A percentile compares a stretch with the other conserved stretches of the same genome.
Conservation (phyloP, 2,113 vertebrate genomes). For the Anoplopoma fimbria region DNA sequence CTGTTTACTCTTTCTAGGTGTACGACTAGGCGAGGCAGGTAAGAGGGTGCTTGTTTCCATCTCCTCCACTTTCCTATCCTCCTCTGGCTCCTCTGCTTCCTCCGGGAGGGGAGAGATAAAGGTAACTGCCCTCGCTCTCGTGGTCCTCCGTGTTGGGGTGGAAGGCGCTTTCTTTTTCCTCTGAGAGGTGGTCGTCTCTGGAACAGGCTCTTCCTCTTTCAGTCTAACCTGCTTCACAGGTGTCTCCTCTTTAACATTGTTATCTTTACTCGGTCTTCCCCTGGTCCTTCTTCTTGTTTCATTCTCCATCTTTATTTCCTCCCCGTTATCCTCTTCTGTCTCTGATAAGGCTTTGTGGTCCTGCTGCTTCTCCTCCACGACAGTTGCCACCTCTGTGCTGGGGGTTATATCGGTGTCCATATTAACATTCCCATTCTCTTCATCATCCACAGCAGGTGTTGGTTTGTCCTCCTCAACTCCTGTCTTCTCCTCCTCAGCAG, state of each 20-base stretch:
- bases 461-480: background rate
- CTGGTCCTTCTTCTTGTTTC: background rate
- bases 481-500: conserved; percentile 12
- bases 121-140: conserved; percentile 75
- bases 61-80: conserved; percentile 55
- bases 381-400: background rate
- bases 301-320: conserved; percentile 7
- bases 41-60: conserved; percentile 47
- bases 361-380: conserved; percentile 20
- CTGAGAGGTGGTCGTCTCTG: conserved; percentile 40
- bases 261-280: background rate
- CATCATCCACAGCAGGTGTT: conserved; percentile 2
- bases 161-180: conserved; percentile 52
- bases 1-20: conserved; percentile 62
- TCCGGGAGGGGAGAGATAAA: conserved; percentile 61
- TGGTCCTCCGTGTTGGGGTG: conserved; percentile 80
- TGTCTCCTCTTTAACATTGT: conserved; percentile 29
- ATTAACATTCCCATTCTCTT: conserved; percentile 24
- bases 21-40: conserved; percentile 62
- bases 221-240: conserved; percentile 15
- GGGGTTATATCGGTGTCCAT: background rate
- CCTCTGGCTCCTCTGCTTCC: conserved; percentile 65
- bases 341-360: background rate
- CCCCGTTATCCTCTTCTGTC: background rate
- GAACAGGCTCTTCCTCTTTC: conserved; percentile 23